Evolutionary conservation across 1,140 invertebrate species (phyloP), one percentile per base, ranked within the genome.

Genomic region (Brachionus rotundiformis): DNA sequence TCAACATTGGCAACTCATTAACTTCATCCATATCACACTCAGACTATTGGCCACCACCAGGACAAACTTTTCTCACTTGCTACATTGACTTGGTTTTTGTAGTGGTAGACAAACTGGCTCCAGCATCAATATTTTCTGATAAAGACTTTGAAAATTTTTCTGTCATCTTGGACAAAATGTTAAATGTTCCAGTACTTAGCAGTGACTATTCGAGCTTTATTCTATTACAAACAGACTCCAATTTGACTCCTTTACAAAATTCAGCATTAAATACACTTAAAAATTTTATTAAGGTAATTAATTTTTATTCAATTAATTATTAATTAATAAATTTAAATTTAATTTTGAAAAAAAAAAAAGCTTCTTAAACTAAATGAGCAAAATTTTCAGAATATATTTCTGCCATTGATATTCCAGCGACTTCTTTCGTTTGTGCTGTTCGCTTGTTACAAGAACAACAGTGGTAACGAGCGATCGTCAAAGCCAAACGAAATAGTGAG

Each of bases 31-130:
- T 19, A 19, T 81, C 36, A 13, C 33, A 13, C 33, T 16, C 39
- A 8, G 19, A 82, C 36, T 23, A 76, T 75, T 31, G 61, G 82
- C 77, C 85, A 84, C 68, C 83, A 90, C 95, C 95, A 1, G 94
- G 93, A 11, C 94, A 96, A 86, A 92, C 93, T 82, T 98, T 96
- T 88, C 90, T 98, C 27, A 95, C 95, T 0, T 93, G 95, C 0
- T 89, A 96, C 3, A 92, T 97, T 83, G 94, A 96, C 88, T 96
- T 96, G 85, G 96, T 98, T 87, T 94, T 95, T 16, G 92, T 92
- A 59, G 91, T 98, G 76, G 97, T 96, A 88, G 92, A 93, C 82
- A 94, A 96, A 82, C 92, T 93, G 89, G 89, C 79, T 41, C 39
- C 54, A 7, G 25, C 8, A 2, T 81, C 90, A 63, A 86, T 88